phyloP scores from a whole-genome alignment of 1,140 invertebrate genomes.

The Brachionus calyciflorus region DNA sequence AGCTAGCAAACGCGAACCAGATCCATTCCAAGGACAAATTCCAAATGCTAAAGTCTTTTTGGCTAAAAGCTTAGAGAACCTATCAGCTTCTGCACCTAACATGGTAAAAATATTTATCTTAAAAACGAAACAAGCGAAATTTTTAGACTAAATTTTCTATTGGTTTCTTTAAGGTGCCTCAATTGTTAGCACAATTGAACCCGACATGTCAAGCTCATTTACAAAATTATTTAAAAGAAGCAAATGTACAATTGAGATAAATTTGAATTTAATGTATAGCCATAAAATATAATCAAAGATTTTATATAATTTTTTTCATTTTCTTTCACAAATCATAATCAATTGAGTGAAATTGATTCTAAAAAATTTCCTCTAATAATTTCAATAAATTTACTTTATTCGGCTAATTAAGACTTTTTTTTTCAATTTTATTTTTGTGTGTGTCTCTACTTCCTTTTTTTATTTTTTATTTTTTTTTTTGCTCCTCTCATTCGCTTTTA shows the following conservation, averaged over 20 bases:
- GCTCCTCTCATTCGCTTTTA: no score
- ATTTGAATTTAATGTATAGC: conserved; percentile 6
- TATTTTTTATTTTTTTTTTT: no score
- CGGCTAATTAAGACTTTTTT: no score
- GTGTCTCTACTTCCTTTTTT: no score
- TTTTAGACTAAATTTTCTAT: not conserved
- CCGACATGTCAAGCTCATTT: not conserved
- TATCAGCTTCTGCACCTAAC: conserved; percentile 6
- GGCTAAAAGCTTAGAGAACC: conserved; percentile 11
- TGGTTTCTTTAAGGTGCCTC: not conserved
- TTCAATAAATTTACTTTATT: no score
- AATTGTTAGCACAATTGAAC: conserved; percentile 17
- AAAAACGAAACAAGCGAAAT: not conserved
- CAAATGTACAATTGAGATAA: conserved; percentile 20
- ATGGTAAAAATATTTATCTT: not conserved
- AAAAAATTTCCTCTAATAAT: no score
- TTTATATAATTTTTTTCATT: no score
- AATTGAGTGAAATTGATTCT: no score
- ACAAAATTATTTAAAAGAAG: conserved; percentile 29
- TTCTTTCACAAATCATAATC: no score
- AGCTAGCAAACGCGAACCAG: conserved; percentile 24
- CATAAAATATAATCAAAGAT: conserved; percentile 1
- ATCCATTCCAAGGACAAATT: conserved; percentile 40
- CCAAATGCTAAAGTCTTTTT: conserved; percentile 35
- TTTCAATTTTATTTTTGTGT: no score